These are phyloP conservation scores for Trichonephila clavata DNA, from an alignment of 1,140 invertebrate species.

Conservation along the genomic window DNA sequence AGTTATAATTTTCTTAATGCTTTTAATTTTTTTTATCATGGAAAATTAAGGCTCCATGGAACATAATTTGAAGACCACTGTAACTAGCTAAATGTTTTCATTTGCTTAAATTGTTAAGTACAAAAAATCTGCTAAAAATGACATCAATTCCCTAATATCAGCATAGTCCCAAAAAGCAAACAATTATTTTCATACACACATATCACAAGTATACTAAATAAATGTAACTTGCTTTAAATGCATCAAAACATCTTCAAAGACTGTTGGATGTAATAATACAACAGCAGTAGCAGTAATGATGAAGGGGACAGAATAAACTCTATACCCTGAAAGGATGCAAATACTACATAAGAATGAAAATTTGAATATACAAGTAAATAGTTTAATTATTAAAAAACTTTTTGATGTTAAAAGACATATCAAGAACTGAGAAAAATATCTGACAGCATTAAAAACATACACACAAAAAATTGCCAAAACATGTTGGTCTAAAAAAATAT, in stretches of 20 bases:
- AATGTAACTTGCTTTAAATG: neutral
- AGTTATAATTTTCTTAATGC: too few relatives aligned
- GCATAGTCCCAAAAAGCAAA: neutral
- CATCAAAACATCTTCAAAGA: neutral
- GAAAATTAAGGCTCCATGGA: too few relatives aligned
- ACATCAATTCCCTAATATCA: neutral
- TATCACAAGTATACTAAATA: neutral
- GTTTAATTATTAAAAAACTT: neutral
- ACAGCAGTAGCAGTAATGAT: neutral
- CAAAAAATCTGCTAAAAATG: neutral
- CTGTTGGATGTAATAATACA: neutral
- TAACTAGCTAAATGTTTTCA: too few relatives aligned
- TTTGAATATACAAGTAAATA: neutral
- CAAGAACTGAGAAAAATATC: too few relatives aligned
- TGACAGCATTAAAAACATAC: neutral
- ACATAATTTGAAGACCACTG: too few relatives aligned
- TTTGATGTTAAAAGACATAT: too few relatives aligned
- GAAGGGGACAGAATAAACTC: neutral
- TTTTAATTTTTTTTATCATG: too few relatives aligned
- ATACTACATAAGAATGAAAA: neutral
- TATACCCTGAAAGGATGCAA: slow-evolving; percentile 13
- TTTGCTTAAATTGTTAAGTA: too few relatives aligned
- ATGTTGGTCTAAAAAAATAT: neutral
- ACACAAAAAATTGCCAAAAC: neutral
- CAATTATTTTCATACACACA: neutral